Evolutionary conservation across 2,888 invertebrate genomes (phyloP).

Genomic region (Eulithis prunata): DNA sequence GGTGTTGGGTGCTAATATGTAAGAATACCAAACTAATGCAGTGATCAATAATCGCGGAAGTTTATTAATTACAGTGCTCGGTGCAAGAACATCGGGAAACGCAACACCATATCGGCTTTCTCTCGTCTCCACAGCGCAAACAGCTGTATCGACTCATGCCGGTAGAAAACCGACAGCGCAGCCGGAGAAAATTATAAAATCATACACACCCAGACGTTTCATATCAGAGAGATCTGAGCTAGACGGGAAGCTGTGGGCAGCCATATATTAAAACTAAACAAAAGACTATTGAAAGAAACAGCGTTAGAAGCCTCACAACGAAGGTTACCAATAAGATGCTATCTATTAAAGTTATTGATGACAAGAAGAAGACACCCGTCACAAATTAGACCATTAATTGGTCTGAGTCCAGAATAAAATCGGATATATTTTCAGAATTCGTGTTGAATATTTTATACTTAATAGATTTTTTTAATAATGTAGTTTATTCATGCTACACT

Average conservation of each 20-base stretch:
- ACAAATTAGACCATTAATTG: background rate
- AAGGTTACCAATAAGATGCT: background rate
- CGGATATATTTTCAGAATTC: background rate
- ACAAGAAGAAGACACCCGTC: background rate
- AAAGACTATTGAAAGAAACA: background rate
- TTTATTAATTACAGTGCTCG: slow-evolving; percentile 42
- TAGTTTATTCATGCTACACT: background rate
- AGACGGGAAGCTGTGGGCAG: background rate
- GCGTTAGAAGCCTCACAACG: background rate
- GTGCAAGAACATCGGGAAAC: slow-evolving; percentile 71
- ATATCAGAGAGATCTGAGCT: slow-evolving; percentile 22
- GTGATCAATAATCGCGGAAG: slow-evolving; percentile 42
- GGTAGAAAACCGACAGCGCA: slow-evolving; percentile 62
- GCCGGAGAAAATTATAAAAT: slow-evolving; percentile 74
- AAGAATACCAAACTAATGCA: background rate
- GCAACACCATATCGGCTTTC: slow-evolving; percentile 75
- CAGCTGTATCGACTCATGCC: slow-evolving; percentile 67
- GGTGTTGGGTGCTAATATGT: too few relatives aligned
- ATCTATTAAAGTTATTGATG: background rate
- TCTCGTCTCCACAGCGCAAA: slow-evolving; percentile 52
- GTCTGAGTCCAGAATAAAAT: background rate
- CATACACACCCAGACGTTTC: slow-evolving; percentile 48
- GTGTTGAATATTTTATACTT: background rate
- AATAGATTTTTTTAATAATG: background rate
- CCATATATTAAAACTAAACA: background rate